Percentiles rank a stretch among this genome's conserved stretches.
Conservation (phyloP, 2,888 invertebrate genomes). For the Athalia circularis region DNA sequence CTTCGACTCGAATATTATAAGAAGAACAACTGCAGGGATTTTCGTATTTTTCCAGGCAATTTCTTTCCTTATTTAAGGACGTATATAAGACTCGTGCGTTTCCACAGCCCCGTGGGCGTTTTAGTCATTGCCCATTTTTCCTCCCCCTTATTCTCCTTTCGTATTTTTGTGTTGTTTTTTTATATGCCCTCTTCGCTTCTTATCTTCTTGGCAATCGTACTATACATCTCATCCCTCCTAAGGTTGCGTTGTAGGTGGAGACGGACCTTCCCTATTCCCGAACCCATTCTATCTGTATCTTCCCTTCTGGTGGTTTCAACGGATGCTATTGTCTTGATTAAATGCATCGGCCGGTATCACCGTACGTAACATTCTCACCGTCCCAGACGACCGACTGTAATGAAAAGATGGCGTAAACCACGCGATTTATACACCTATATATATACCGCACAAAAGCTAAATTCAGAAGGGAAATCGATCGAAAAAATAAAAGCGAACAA, state of each 20-base stretch:
- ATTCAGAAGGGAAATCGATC: not conserved
- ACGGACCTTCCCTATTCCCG: slow-evolving; percentile 33
- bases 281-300: slow-evolving; percentile 17
- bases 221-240: slow-evolving; percentile 22
- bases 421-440: not conserved
- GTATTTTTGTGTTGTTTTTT: not conserved
- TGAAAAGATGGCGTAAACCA: slow-evolving; percentile 17
- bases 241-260: slow-evolving; percentile 17
- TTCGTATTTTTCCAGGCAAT: slow-evolving; percentile 22
- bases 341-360: slow-evolving; percentile 20
- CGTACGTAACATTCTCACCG: slow-evolving; percentile 14
- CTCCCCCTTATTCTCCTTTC: not conserved
- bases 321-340: slow-evolving; percentile 39
- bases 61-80: slow-evolving; percentile 28
- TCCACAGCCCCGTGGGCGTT: slow-evolving; percentile 11
- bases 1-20: no score
- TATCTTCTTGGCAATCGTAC: slow-evolving; percentile 41
- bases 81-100: not conserved
- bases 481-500: not conserved
- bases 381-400: slow-evolving; percentile 12
- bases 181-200: slow-evolving; percentile 1
- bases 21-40: not conserved
- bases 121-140: slow-evolving; percentile 18
- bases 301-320: slow-evolving; percentile 2
- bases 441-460: not conserved